phyloP scores from a whole-genome alignment of 1,140 invertebrate species.

The fruit fly (Drosophila melanogaster) region Release_6_plus_ISO1_MT NT_033779.5:8499001-8499500 shows the following conservation, averaged over 20 bases:
- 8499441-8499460: constrained; percentile 70
- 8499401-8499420: constrained; percentile 53
- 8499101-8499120: background rate
- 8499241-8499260: background rate
- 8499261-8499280: background rate
- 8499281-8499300: constrained; percentile 4
- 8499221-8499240: no score
- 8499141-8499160: no score
- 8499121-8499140: no score
- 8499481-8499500: constrained; percentile 7
- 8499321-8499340: constrained; percentile 9
- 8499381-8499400: constrained; percentile 47
- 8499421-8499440: constrained; percentile 61
- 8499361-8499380: constrained; percentile 11
- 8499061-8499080: constrained; percentile 5
- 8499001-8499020: constrained; percentile 16
- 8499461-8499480: constrained; percentile 57
- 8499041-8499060: constrained; percentile 40
- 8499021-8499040: constrained; percentile 23
- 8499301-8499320: constrained; percentile 25
- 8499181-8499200: no score
- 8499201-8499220: no score
- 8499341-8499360: constrained; percentile 34
- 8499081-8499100: background rate
- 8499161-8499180: no score